phyloP scores from a whole-genome alignment of 2,888 invertebrate genomes.

The Brachypterus glaber region DNA sequence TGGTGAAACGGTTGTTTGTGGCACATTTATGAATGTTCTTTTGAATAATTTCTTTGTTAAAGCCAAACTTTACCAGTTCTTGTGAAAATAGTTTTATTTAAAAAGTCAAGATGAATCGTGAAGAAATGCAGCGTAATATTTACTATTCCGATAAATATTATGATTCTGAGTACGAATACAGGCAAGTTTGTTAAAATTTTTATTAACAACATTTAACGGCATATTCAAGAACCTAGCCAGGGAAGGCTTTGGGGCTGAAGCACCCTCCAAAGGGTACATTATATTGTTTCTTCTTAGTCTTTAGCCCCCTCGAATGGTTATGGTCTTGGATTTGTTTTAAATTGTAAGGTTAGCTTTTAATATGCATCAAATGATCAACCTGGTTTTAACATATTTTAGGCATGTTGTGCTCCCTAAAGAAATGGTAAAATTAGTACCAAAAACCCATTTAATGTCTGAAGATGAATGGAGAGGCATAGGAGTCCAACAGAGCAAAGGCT shows the following conservation, averaged over 20 bases:
- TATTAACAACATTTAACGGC: slow-evolving; percentile 3
- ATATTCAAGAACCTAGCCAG: neutral
- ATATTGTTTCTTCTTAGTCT: neutral
- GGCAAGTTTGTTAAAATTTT: slow-evolving; percentile 48
- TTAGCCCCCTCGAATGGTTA: neutral
- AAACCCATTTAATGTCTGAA: slow-evolving; percentile 88
- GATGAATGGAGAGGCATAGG: slow-evolving; percentile 90
- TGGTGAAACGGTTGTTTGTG: too few relatives aligned
- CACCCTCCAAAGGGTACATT: neutral
- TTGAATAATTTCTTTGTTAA: too few relatives aligned
- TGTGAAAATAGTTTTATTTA: too few relatives aligned
- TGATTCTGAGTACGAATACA: slow-evolving; percentile 85
- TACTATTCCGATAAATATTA: slow-evolving; percentile 91
- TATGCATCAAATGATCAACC: slow-evolving; percentile 2
- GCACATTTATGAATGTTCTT: too few relatives aligned
- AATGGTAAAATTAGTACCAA: slow-evolving; percentile 80
- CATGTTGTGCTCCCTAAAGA: slow-evolving; percentile 94
- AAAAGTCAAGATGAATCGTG: slow-evolving; percentile 30
- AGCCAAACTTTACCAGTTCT: too few relatives aligned
- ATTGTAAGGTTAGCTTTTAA: neutral
- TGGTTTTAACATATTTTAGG: slow-evolving; percentile 43
- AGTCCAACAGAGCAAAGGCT: slow-evolving; percentile 92
- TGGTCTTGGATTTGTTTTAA: neutral
- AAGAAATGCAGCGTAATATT: slow-evolving; percentile 55
- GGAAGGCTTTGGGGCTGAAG: neutral